phyloP scores from a whole-genome alignment of 2,888 invertebrate species.

The Morpho deidamia region DNA sequence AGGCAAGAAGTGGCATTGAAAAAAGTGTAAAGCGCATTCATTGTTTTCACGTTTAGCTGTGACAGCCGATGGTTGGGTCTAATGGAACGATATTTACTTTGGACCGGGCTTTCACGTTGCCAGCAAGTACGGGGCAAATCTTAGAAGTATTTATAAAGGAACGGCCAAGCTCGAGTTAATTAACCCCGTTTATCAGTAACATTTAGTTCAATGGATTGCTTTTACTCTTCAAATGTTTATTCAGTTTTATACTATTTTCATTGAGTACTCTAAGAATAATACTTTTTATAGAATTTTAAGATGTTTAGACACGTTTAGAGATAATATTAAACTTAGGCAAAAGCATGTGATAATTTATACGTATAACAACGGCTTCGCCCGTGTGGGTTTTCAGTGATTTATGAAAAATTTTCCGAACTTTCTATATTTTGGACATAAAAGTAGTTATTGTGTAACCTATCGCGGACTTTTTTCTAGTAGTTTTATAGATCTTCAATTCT shows the following conservation, averaged over 20 bases:
- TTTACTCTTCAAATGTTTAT: conserved; percentile 6
- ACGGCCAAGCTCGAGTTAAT: conserved; percentile 1
- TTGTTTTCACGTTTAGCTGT: conserved; percentile 59
- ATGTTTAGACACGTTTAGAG: too few species aligned
- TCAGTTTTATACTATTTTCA: background rate
- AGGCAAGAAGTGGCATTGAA: conserved; percentile 50
- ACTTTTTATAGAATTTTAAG: too few species aligned
- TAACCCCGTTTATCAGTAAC: background rate
- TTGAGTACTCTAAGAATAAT: too few species aligned
- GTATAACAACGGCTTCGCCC: too few species aligned
- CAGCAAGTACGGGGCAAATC: conserved; percentile 29
- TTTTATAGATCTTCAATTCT: too few species aligned
- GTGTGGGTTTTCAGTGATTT: too few species aligned
- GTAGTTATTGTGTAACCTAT: too few species aligned
- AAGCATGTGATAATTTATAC: too few species aligned
- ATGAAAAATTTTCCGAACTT: too few species aligned
- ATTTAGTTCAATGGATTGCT: background rate
- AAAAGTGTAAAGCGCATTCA: conserved; percentile 66
- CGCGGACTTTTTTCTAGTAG: too few species aligned
- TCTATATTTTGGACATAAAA: too few species aligned
- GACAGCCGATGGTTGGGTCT: conserved; percentile 50
- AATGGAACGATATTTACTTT: conserved; percentile 62
- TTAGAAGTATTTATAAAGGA: conserved; percentile 9
- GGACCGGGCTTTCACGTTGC: conserved; percentile 42
- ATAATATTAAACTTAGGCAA: too few species aligned